phyloP scores from a whole-genome alignment of 2,797 vertebrate genomes.

The Ctenopoma multispine region DNA sequence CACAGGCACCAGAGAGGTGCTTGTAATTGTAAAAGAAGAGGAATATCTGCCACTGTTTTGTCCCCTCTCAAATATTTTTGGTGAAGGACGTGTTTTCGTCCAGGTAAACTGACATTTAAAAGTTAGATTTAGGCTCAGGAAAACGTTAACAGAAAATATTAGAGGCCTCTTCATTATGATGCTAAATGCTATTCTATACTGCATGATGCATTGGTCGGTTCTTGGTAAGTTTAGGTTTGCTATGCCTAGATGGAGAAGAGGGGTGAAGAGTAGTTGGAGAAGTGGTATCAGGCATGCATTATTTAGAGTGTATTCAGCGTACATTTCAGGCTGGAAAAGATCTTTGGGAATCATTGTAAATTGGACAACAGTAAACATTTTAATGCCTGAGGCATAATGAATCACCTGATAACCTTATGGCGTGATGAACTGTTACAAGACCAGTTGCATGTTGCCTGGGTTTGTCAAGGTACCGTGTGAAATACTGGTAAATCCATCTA shows the following conservation, averaged over 20 bases:
- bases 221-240: slow-evolving; percentile 30
- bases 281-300: slow-evolving; percentile 47
- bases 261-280: slow-evolving; percentile 17
- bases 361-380: background rate
- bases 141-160: slow-evolving; percentile 27
- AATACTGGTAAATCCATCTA: background rate
- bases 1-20: slow-evolving; percentile 32
- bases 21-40: slow-evolving; percentile 30
- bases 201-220: slow-evolving; percentile 11
- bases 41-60: slow-evolving; percentile 24
- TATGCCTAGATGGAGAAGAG: slow-evolving; percentile 23
- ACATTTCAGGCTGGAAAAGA: slow-evolving; percentile 31
- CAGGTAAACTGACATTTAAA: slow-evolving; percentile 52
- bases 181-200: slow-evolving; percentile 41
- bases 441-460: background rate
- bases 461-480: background rate
- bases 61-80: slow-evolving; percentile 28
- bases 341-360: slow-evolving; percentile 33
- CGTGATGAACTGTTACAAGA: background rate
- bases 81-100: slow-evolving; percentile 17
- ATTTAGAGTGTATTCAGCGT: slow-evolving; percentile 48
- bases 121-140: slow-evolving; percentile 30
- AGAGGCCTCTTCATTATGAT: slow-evolving; percentile 30
- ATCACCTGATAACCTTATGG: background rate
- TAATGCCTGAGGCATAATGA: slow-evolving; percentile 8